Evolutionary conservation across 2,888 invertebrate genomes (phyloP).

Genomic region (Sminthurides aquaticus): DNA sequence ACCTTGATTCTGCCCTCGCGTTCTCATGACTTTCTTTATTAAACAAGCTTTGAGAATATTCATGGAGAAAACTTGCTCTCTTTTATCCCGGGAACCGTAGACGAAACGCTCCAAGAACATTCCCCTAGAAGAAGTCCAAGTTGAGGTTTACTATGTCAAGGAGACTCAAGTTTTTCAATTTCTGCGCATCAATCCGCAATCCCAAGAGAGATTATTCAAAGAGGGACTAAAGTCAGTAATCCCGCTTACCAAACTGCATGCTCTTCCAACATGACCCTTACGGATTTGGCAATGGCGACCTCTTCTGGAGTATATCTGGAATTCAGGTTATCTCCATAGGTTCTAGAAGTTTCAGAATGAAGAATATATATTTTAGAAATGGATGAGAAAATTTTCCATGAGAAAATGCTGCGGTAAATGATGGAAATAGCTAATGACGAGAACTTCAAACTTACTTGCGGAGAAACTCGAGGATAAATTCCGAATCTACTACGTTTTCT

Average conservation of each 20-base stretch:
- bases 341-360: background rate
- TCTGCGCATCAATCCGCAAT: no score
- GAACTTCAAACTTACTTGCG: conserved; percentile 25
- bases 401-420: background rate
- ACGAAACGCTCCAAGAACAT: conserved; percentile 30
- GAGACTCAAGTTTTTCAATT: background rate
- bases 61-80: background rate
- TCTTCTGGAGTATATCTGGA: conserved; percentile 32
- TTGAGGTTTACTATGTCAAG: background rate
- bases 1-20: conserved; percentile 29
- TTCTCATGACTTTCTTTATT: conserved; percentile 5
- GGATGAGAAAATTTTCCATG: no score
- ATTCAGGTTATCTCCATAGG: background rate
- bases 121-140: conserved; percentile 17
- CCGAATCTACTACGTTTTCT: conserved; percentile 30
- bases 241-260: conserved; percentile 46
- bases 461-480: conserved; percentile 31
- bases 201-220: no score
- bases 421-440: background rate
- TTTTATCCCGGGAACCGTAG: background rate
- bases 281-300: conserved; percentile 45
- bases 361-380: background rate
- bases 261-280: conserved; percentile 47
- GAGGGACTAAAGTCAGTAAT: no score
- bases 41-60: background rate